These are phyloP conservation scores for Lethenteron reissneri DNA, from an alignment of 2,113 vertebrate species.

Conservation along the genomic window DNA sequence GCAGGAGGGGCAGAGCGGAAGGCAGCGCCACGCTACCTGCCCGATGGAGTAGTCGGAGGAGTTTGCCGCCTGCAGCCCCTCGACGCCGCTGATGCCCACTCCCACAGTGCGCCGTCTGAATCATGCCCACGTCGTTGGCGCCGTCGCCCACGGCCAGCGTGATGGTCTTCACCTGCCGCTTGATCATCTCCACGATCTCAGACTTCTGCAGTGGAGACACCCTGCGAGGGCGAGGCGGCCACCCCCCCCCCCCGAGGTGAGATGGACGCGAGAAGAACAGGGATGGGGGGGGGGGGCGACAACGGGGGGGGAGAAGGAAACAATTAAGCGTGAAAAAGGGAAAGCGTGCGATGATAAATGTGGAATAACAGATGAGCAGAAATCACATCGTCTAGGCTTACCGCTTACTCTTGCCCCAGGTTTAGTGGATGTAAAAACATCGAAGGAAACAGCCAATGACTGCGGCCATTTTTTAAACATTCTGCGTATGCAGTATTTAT, in stretches of 20 bases:
- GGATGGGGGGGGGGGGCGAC: not conserved
- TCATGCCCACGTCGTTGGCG: slow-evolving; percentile 96
- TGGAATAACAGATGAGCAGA: no score
- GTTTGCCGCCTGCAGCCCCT: slow-evolving; percentile 89
- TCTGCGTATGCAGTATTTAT: no score
- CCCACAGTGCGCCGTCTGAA: slow-evolving; percentile 90
- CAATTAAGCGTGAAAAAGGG: not conserved
- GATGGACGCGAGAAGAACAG: not conserved
- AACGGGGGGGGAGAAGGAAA: not conserved
- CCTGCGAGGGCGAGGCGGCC: slow-evolving; percentile 23
- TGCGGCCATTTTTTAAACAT: no score
- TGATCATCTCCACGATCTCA: slow-evolving; percentile 97
- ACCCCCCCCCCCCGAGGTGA: not conserved
- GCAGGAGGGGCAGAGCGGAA: no score
- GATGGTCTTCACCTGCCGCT: slow-evolving; percentile 88
- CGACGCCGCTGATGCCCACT: slow-evolving; percentile 86
- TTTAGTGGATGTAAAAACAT: no score
- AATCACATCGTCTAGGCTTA: no score
- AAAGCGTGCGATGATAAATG: not conserved
- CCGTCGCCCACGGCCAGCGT: slow-evolving; percentile 85
- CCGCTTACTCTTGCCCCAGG: no score
- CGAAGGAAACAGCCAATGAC: no score
- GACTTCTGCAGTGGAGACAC: slow-evolving; percentile 97
- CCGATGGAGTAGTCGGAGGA: slow-evolving; percentile 98
- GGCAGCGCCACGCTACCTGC: slow-evolving; percentile 30